A percentile compares a stretch with the other conserved stretches of the same genome.
phyloP scores from a whole-genome alignment of 1,140 invertebrate species.

The Drosophila sproati region DNA sequence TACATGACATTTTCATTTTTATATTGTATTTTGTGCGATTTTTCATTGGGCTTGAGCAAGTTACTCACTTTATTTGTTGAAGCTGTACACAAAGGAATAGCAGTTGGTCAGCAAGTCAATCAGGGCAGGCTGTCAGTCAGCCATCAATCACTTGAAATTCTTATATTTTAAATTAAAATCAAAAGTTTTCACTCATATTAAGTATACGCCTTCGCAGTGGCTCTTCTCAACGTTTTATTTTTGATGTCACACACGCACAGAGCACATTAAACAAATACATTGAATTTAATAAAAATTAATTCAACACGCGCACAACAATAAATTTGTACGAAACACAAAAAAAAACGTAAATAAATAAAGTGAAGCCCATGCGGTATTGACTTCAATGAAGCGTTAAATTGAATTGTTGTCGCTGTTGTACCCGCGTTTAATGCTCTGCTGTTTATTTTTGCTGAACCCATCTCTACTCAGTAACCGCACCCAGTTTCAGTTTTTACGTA shows the following conservation, averaged over 20 bases:
- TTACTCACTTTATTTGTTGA: conserved; percentile 38
- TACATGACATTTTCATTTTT: conserved; percentile 56
- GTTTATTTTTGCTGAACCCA: background rate
- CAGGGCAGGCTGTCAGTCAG: conserved; percentile 5
- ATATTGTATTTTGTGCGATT: conserved; percentile 21
- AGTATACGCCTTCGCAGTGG: conserved; percentile 23
- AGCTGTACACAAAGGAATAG: background rate
- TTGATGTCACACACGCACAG: background rate
- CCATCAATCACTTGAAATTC: conserved; percentile 44
- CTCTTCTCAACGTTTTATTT: background rate
- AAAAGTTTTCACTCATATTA: background rate
- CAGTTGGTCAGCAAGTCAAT: conserved; percentile 22
- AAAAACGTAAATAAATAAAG: conserved; percentile 22
- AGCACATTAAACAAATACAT: conserved; percentile 2
- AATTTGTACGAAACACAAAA: conserved; percentile 43
- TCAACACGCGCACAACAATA: conserved; percentile 37
- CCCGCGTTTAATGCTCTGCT: conserved; percentile 56
- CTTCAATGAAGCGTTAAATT: conserved; percentile 76
- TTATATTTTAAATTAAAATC: conserved; percentile 15
- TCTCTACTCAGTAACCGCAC: conserved; percentile 9
- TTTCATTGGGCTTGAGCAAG: conserved; percentile 46
- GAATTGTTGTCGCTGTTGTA: conserved; percentile 72
- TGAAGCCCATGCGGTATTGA: conserved; percentile 26
- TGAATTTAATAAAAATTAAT: conserved; percentile 29
- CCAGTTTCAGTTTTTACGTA: conserved; percentile 12